A percentile compares a stretch with the other conserved stretches of the same genome.
These are phyloP conservation scores for Pogonomyrmex californicus DNA, from an alignment of 1,140 invertebrate genomes.

Conservation along the genomic window DNA sequence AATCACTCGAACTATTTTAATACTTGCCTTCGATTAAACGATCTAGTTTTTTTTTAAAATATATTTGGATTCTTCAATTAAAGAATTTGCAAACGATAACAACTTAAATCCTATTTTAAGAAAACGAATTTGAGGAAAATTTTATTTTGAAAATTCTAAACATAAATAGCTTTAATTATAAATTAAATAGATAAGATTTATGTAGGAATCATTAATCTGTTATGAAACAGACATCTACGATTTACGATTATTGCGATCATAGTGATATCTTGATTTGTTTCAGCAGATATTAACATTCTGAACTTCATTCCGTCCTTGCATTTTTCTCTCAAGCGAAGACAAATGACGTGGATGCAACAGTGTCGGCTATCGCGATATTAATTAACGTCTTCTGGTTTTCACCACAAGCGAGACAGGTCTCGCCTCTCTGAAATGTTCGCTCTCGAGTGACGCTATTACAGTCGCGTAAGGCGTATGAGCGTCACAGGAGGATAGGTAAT, in stretches of 20 bases:
- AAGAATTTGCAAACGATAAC: background rate
- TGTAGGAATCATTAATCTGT: background rate
- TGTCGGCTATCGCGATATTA: slow-evolving; percentile 22
- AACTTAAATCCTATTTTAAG: background rate
- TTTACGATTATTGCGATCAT: background rate
- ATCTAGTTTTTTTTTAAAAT: background rate
- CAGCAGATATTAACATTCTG: background rate
- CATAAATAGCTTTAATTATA: background rate
- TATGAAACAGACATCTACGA: background rate
- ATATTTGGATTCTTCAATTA: background rate
- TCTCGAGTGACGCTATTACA: slow-evolving; percentile 18
- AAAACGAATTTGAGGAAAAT: background rate
- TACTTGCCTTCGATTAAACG: background rate
- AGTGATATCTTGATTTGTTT: background rate
- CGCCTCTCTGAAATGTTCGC: background rate
- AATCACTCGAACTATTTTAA: background rate
- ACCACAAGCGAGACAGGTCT: background rate
- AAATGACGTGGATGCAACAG: background rate
- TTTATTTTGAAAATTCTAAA: background rate
- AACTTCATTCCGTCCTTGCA: background rate
- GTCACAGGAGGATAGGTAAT: slow-evolving; percentile 17
- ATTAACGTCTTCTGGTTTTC: slow-evolving; percentile 34
- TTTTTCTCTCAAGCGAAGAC: background rate
- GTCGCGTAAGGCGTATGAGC: background rate
- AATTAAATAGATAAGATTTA: background rate